Conservation (phyloP, 2,113 vertebrate genomes). For the Stictonetta naevosa region DNA sequence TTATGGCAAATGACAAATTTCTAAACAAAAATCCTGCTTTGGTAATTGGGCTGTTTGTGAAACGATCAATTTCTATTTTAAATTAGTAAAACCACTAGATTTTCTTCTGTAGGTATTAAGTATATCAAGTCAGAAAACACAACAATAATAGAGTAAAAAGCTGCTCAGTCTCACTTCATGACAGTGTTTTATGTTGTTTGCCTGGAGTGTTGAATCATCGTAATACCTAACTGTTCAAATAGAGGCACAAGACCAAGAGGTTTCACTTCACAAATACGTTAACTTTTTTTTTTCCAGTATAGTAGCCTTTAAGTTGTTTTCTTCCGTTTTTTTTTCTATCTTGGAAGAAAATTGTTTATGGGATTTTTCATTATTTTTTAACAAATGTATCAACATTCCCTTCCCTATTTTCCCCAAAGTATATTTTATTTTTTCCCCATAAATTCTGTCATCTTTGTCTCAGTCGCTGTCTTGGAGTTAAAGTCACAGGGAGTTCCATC, state of each 20-base stretch:
- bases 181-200: background rate
- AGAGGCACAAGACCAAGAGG: background rate
- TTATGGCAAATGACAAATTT: background rate
- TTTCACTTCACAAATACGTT: background rate
- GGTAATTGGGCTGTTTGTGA: background rate
- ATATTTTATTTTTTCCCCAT: background rate
- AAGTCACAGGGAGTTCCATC: background rate
- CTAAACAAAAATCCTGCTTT: background rate
- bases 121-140: background rate
- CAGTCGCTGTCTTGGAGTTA: background rate
- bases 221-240: background rate
- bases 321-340: background rate
- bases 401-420: background rate
- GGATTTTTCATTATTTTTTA: background rate
- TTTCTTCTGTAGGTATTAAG: background rate
- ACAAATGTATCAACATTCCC: background rate
- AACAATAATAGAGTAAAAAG: background rate
- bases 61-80: conserved; percentile 11
- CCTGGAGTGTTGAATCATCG: background rate
- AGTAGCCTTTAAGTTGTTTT: background rate
- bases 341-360: background rate
- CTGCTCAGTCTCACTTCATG: background rate
- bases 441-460: background rate
- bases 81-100: background rate
- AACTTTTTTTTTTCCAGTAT: background rate